Base-by-base conservation (phyloP, 1,140 invertebrate species). In the Drosophila santomea region DNA sequence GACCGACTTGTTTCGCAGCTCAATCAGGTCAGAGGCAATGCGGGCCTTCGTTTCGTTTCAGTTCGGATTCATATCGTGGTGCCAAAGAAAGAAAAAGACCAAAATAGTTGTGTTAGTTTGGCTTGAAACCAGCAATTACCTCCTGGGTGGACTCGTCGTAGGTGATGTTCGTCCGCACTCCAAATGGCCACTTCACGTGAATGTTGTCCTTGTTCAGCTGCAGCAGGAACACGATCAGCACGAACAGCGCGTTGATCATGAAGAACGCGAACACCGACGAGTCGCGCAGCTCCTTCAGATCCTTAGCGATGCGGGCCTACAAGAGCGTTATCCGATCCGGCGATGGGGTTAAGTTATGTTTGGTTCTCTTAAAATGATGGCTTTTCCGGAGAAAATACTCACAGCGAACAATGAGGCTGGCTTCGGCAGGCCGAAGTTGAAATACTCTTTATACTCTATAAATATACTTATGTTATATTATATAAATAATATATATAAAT, bases 161-260 rank as follows among this genome's bases (percentile, higher is more conserved):
- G 45, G 97, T 97, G 92, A 98, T 97, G 93, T 98, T 98, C 89
- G 96, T 97, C 94, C 97, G 98, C 85, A 97, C 97, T 94, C 97
- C 97, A 91, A 97, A 96, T 17, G 97, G 97, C 97, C 97, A 98
- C 93, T 97, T 97, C 91, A 98, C 94, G 93, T 98, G 97, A 74
- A 98, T 94, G 93, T 95, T 95, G 93, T 98, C 97, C 95, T 98
- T 98, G 94, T 98, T 98, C 93, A 98, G 94, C 95, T 99, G 98
- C 86, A 99, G 96, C 92, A 99, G 96, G 94, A 99, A 98, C 83
- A 99, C 98, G 94, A 99, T 98, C 91, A 99, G 95, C 77, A 99
- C 98, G 95, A 99, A 99, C 78, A 99, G 95, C 64, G 98, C 97
- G 94, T 99, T 99, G 92, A 98, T 94, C 97, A 99, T 99, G 94